Base-by-base conservation (phyloP, 2,113 vertebrate species). In the Trematomus loennbergii region DNA sequence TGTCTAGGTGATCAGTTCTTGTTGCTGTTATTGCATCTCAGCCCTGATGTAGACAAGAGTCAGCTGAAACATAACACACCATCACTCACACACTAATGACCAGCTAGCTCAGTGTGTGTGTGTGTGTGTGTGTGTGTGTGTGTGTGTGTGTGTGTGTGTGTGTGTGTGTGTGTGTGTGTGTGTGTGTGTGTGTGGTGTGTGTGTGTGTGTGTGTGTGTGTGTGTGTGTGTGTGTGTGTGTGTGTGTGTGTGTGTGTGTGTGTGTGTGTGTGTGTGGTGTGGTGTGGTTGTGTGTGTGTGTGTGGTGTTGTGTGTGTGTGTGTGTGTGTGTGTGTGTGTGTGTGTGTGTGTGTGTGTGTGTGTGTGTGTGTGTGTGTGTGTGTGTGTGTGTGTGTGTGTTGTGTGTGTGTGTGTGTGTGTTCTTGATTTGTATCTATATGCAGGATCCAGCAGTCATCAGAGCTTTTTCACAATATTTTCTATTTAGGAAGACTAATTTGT, bases 11-110 rank as follows among this genome's bases (percentile, higher is more conserved):
- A 86, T 81, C 80, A 60, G 55, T 54, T 84, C 69, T 63, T 50
- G 54, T 67, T 82, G 66, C 62, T 79, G 79, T 79, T 78, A 73
- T 79, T 79, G 75, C 72, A 65, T 79, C 75, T 18, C 7, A 17
- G 65, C 62, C 75, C 71, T 54, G 60, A 71, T 72, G 67, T 69
- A 77, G 81, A 82, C 64, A 61, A 33, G 71, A 88, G 90, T 87
- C 86, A 73, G 73, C 75, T 87, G 63, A 72, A 71, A 84, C 81
- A 64, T 2, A 86, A 66, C 80, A 72, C 72, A 16, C 79, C 79
- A 88, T 88, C 88, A 80, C 29, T 29, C 29, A 29, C 29, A 29
- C 29, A 29, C 29, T 29, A 29, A 29, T 4, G 29, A 29, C 29
- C 29, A 29, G 29, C 29, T 29, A 4, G 3, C 29, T 29, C 22